Evolutionary conservation across 2,888 invertebrate genomes (phyloP), one percentile per base, ranked within the genome.

Genomic region (Mellilla xanthometata): DNA sequence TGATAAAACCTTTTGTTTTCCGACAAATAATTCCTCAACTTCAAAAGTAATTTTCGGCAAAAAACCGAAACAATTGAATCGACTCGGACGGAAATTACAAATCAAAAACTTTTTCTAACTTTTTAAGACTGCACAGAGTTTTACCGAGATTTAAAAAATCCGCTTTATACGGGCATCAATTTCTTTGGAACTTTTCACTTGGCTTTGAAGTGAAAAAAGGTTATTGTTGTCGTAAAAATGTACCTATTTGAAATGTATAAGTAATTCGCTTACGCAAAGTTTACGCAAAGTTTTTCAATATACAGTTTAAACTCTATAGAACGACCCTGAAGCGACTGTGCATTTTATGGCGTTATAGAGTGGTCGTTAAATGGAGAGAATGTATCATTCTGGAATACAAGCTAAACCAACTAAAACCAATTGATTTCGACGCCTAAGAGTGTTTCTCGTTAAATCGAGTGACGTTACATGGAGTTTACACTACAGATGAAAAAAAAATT

Each of bases 171-270:
- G 28, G 38, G 42, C 29, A 32, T 36, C 22, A 31, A 49, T 41
- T 56, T 35, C 50, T 31, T 35, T 47, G 33, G 26, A 54, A 52
- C 50, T 56, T 46, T 48, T 36, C 48, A 44, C 50, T 51, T 23
- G 36, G 31, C 32, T 45, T 45, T 47, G 34, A 44, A 53, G 49
- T 45, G 48, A 40, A 38, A 47, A 45, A 44, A 34, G 39, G 39
- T 39, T 46, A 53, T 49, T 53, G 44, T 51, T 39, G 35, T 38
- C 23, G 39, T 41, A 47, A 49, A 56, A 50, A 54, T 54, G 54
- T 54, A 57, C 54, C 54, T 54, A 48, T 42, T 57, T 11, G 19
- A 23, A 64, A 58, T n/a, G 61, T 69, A 72, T 53, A 57, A 46
- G 39, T 60, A 63, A 26, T 34, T 24, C 33, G n/a, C n/a, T n/a